Evolutionary conservation across 2,113 vertebrate genomes (phyloP), one percentile per base, ranked within the genome.

Genomic region (Pteronura brasiliensis): DNA sequence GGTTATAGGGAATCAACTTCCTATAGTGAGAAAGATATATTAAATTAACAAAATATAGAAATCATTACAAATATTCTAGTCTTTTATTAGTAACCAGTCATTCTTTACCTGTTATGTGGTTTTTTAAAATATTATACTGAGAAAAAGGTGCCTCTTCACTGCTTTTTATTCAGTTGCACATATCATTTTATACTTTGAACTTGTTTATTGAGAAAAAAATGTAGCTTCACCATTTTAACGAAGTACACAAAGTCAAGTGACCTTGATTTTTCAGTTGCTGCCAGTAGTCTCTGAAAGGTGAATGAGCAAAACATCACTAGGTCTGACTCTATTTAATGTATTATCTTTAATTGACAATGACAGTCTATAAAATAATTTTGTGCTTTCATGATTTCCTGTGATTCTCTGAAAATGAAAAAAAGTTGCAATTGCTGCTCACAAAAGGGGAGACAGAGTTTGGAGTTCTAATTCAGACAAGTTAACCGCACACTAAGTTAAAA

Each of bases 151-250:
- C 6, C 4, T 27, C 74, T 77, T 77, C 20, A 80, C 49, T 96
- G 72, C 8, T 79, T 47, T 97, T 88, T 77, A 90, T 96, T 84
- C 29, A 82, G 1, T 63, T 65, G 29, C 71, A 39, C 0, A 47
- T 3, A 93, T 86, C 3, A 96, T 88, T 93, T 87, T 14, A 80
- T 5, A 95, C 15, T 74, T 97, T 92, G 72, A 72, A 97, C 92
- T 69, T 90, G 4, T 88, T 94, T 90, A 47, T 4, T 7, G 77
- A 61, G 27, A 36, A 55, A 27, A 83, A 94, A 92, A 95, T 47
- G 49, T 84, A 72, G 8, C 42, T 92, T 92, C 20, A 84, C 80
- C 20, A 65, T 92, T 95, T 96, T 81, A 93, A 71, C 61, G 29
- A 96, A 86, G 49, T 63, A 94, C 20, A 95, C 76, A 95, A 57